Evolutionary conservation across 1,140 invertebrate genomes (phyloP).

Genomic region (Calosoma granatense): DNA sequence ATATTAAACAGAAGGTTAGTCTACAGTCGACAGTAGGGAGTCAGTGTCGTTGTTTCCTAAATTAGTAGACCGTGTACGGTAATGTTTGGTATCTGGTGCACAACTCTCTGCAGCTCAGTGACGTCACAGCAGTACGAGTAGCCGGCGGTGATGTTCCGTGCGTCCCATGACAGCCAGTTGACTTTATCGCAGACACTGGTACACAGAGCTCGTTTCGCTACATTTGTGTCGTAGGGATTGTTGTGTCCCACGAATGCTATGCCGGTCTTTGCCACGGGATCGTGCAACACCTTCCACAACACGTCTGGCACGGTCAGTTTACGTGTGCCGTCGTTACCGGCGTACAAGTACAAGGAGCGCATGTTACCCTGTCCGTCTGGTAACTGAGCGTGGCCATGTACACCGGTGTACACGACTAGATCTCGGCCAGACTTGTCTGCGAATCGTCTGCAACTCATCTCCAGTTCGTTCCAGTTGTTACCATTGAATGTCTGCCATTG

Average conservation of each 20-base stretch:
- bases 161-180: constrained; percentile 42
- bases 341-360: background rate
- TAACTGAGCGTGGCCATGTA: constrained; percentile 40
- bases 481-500: constrained; percentile 48
- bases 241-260: constrained; percentile 52
- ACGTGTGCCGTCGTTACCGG: background rate
- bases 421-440: constrained; percentile 20
- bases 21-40: too few species aligned
- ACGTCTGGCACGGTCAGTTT: constrained; percentile 41
- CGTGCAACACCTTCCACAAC: constrained; percentile 52
- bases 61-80: constrained; percentile 33
- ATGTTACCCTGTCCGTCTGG: constrained; percentile 30
- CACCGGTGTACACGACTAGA: constrained; percentile 46
- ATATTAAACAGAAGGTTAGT: too few species aligned
- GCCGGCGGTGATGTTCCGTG: constrained; percentile 41
- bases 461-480: constrained; percentile 43
- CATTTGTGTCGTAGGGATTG: constrained; percentile 44
- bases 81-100: constrained; percentile 41
- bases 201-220: constrained; percentile 41
- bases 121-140: constrained; percentile 56
- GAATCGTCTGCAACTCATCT: constrained; percentile 36
- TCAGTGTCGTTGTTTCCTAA: too few species aligned
- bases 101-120: constrained; percentile 42
- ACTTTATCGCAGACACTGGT: constrained; percentile 41
- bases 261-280: constrained; percentile 37